A percentile compares a stretch with the other conserved stretches of the same genome.
These are phyloP conservation scores for Eilema depressum DNA, from an alignment of 2,888 invertebrate genomes.

Conservation along the genomic window DNA sequence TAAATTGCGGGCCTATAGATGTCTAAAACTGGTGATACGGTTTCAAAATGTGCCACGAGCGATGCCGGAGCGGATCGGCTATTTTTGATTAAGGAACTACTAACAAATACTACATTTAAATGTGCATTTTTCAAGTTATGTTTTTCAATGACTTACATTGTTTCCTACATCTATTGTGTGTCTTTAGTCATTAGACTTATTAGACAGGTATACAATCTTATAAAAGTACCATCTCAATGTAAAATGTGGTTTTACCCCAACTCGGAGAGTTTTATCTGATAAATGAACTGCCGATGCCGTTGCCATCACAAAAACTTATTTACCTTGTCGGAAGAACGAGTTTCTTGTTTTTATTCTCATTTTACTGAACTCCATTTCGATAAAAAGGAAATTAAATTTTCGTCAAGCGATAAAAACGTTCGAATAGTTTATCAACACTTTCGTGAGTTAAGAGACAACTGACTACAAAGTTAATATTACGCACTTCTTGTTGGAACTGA, in stretches of 20 bases:
- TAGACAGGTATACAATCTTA: conserved; percentile 15
- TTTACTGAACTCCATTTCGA: conserved; percentile 34
- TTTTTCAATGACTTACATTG: neutral
- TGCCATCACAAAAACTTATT: conserved; percentile 61
- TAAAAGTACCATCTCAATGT: conserved; percentile 28
- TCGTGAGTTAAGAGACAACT: conserved; percentile 34
- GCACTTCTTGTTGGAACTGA: conserved; percentile 39
- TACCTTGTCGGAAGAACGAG: conserved; percentile 54
- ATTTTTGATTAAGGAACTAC: conserved; percentile 10
- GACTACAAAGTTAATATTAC: conserved; percentile 35
- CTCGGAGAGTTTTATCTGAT: conserved; percentile 66
- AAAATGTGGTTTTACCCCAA: conserved; percentile 54
- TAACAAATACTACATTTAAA: conserved; percentile 11
- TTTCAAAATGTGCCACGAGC: too few relatives aligned
- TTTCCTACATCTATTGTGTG: conserved; percentile 4
- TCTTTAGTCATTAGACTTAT: conserved; percentile 1
- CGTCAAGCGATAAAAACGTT: conserved; percentile 45
- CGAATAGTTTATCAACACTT: conserved; percentile 47
- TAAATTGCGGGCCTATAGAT: too few relatives aligned
- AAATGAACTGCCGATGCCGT: conserved; percentile 49
- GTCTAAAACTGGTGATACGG: too few relatives aligned
- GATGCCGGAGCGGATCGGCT: too few relatives aligned
- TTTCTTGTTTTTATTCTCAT: conserved; percentile 45
- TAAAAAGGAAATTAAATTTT: conserved; percentile 57
- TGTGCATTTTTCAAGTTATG: neutral